Base-by-base conservation (phyloP, 2,888 invertebrate genomes). In the Dyspetes luteomarginatus region DNA sequence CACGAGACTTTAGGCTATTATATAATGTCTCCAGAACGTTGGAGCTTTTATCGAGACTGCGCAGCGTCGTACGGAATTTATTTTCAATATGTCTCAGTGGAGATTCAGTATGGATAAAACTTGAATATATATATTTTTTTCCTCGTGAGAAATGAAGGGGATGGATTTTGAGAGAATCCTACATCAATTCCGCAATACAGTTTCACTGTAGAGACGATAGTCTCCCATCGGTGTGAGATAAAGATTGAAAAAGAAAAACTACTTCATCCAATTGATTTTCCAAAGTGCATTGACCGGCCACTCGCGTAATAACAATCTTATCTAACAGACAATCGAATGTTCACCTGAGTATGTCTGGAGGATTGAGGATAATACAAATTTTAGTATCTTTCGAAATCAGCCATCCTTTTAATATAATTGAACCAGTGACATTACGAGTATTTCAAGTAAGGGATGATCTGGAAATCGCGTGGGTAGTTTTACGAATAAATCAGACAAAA, bases 1-100 rank as follows among this genome's bases (percentile, higher is more conserved):
- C 56, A 4, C 26, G 55, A 43, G 56, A 43, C 43, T 68, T 68
- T 56, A 17, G 15, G 15, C 36, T 15, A 41, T 36, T 67, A 7
- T 17, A 4, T 45, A 15, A 45, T 45, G 45, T 45, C 45, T 45
- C 45, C 5, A 45, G 45, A 15, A 45, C 45, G 5, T 36, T 36
- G 36, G 36, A 36, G 36, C 12, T 36, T 36, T 12, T 2, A 36
- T n/a, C n/a, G n/a, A n/a, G n/a, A n/a, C 36, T 36, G 36, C 36
- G 12, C 36, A 30, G 4, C 30, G 36, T 36, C 36, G 15, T 36
- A 15, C 45, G 15, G n/a, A 15, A 45, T 15, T 17, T 5, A 15
- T 15, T 45, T 17, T 45, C 36, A 36, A 36, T 36, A 36, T 12
- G 1, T 36, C n/a, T n/a, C n/a, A n/a, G n/a, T n/a, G n/a, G n/a